Evolutionary conservation across 2,113 vertebrate genomes (phyloP), one percentile per base, ranked within the genome.

Genomic region (Neolamprologus longior): DNA sequence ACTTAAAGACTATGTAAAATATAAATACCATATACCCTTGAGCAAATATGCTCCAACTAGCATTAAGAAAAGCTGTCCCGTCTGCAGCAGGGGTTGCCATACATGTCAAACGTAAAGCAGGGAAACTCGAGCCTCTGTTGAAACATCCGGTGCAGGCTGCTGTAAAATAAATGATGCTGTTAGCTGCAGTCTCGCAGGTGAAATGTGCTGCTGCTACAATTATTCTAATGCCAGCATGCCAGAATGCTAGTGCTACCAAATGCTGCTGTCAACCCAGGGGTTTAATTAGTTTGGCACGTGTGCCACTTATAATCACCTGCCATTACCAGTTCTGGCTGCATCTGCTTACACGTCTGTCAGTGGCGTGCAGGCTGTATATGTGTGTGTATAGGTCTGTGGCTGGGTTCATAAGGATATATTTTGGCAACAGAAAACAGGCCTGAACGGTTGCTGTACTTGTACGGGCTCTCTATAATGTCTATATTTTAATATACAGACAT

Each of bases 291-390:
- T 97, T 97, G 98, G 98, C 97, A 97, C 94, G 93, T 96, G 94
- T 76, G 97, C 97, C 96, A 97, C 97, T 98, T 98, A 97, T 98
- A 98, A 99, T 98, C 98, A 99, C 97, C 97, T 98, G 98, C 97
- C 98, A 98, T 99, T 99, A 98, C 97, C 96, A 95, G 96, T 96
- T 96, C 97, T 50, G 96, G 95, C 92, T 95, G 96, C 98, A 98
- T 98, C 98, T 98, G 98, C 97, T 98, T 97, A 95, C 95, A 95
- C 96, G 97, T 98, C 98, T 99, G 98, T 98, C 97, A 97, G 97
- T 95, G 96, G 93, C 42, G 66, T 93, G 95, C 95, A 96, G 93
- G 88, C 84, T 86, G 87, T 90, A 90, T 42, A 90, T 42, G 53
- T 91, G 85, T 86, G 91, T 90, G 89, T 85, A 73, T 87, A 83